Evolutionary conservation across 2,888 invertebrate species (phyloP), one percentile per base, ranked within the genome.

Genomic region (Drosophila antonietae): DNA sequence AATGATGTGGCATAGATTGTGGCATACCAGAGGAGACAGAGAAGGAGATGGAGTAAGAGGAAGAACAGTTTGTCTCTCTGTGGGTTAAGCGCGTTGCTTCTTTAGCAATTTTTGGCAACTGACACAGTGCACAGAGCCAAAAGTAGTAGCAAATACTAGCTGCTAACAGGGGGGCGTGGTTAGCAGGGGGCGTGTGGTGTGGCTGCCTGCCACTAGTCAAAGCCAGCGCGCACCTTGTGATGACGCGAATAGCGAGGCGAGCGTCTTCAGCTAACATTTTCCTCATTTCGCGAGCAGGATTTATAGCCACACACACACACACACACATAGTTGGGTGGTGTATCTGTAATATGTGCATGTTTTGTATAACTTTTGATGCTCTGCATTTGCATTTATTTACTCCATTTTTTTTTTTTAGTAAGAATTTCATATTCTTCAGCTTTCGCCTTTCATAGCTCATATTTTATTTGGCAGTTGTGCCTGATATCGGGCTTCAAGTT

Each of bases 1-100:
- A 83, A 78, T 75, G 78, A 78, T 80, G 80, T 78, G 78, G 76
- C 80, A 80, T 78, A 75, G 78, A 80, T 67, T 78, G 67, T 65
- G 76, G 71, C 80, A 65, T 37, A 59, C 43, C 47, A 37, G 46
- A 49, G 14, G 8, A 15, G 35, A 2, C 2, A 2, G n/a, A 18
- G n/a, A 8, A n/a, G 9, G 28, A 47, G 46, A 18, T n/a, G 39
- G 18, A n/a, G 20, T 2, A 2, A n/a, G 46, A 20, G 10, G 41
- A 10, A 4, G 14, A 20, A n/a, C 4, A 28, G 49, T 15, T 53
- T 61, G 62, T 41, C 61, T 62, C 51, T 59, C 61, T 64, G 55
- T 62, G 66, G 62, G 56, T 73, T 72, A 68, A 66, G 65, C 63
- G 59, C 15, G 33, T 33, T 8, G 67, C 35, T 49, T 15, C 73